Conservation (phyloP, 2,888 invertebrate genomes). For the Horisme vitalbata region DNA sequence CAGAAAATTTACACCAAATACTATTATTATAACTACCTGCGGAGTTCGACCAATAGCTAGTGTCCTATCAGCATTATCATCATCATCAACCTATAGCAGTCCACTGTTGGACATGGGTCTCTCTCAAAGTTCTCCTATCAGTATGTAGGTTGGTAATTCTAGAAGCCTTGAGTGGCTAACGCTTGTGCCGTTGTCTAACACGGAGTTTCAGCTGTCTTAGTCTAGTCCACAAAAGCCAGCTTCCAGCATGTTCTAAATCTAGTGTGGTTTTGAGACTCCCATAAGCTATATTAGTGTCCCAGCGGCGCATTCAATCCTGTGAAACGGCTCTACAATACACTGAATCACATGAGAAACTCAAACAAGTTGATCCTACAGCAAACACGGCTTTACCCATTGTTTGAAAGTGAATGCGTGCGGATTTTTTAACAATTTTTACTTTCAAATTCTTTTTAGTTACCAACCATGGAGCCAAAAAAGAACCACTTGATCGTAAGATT, state of each 20-base stretch:
- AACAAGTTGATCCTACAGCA: slow-evolving; percentile 68
- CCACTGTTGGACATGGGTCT: too few relatives aligned
- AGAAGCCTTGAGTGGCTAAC: too few relatives aligned
- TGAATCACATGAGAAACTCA: slow-evolving; percentile 67
- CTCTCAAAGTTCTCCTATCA: too few relatives aligned
- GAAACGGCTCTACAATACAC: slow-evolving; percentile 29
- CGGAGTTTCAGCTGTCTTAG: too few relatives aligned
- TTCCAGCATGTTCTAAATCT: background rate
- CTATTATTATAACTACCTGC: too few relatives aligned
- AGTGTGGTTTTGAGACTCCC: slow-evolving; percentile 8
- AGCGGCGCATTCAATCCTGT: slow-evolving; percentile 18
- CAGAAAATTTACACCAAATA: too few relatives aligned
- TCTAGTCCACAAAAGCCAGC: too few relatives aligned
- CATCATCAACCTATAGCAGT: too few relatives aligned
- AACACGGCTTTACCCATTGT: slow-evolving; percentile 65
- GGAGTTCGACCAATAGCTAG: too few relatives aligned
- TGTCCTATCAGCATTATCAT: too few relatives aligned
- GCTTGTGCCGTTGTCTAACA: too few relatives aligned
- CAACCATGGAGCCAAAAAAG: slow-evolving; percentile 26
- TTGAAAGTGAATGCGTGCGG: slow-evolving; percentile 56
- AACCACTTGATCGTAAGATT: slow-evolving; percentile 21
- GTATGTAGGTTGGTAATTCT: too few relatives aligned
- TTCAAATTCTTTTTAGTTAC: slow-evolving; percentile 34
- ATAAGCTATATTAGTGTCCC: slow-evolving; percentile 11
- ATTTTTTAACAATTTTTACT: slow-evolving; percentile 45